These are phyloP conservation scores for Prinia subflava DNA, from an alignment of 2,113 vertebrate species.

Conservation along the genomic window DNA sequence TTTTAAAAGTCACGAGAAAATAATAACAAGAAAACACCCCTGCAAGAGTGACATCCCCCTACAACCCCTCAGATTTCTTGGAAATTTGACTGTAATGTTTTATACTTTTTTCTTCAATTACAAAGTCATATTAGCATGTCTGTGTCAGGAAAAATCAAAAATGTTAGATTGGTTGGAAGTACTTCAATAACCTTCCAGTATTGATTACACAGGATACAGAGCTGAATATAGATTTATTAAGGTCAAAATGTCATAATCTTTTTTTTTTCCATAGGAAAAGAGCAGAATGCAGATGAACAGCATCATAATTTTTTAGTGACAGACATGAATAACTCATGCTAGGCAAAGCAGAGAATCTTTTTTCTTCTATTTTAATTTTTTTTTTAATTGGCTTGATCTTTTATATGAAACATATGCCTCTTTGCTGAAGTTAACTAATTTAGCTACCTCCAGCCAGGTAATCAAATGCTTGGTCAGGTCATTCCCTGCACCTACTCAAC, in stretches of 20 bases:
- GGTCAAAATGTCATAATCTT: background rate
- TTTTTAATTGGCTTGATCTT: background rate
- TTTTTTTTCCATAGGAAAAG: background rate
- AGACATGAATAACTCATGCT: background rate
- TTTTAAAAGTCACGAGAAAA: background rate
- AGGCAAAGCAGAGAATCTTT: background rate
- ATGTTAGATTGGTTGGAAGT: background rate
- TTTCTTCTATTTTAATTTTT: background rate
- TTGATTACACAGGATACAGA: background rate
- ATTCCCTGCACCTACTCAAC: accelerated
- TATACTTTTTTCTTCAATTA: background rate
- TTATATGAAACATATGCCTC: background rate
- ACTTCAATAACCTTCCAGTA: background rate
- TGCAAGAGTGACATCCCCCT: accelerated
- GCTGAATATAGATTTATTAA: background rate
- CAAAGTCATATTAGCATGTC: background rate
- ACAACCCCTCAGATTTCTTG: background rate
- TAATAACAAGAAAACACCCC: background rate
- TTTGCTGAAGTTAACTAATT: background rate
- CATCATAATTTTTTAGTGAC: background rate
- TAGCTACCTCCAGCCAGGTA: background rate
- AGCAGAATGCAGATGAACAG: background rate
- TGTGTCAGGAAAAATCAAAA: background rate
- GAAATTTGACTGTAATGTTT: background rate
- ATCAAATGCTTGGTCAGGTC: background rate